Base-by-base conservation (phyloP, 2,797 vertebrate species). In the Denticeps clupeoides region DNA sequence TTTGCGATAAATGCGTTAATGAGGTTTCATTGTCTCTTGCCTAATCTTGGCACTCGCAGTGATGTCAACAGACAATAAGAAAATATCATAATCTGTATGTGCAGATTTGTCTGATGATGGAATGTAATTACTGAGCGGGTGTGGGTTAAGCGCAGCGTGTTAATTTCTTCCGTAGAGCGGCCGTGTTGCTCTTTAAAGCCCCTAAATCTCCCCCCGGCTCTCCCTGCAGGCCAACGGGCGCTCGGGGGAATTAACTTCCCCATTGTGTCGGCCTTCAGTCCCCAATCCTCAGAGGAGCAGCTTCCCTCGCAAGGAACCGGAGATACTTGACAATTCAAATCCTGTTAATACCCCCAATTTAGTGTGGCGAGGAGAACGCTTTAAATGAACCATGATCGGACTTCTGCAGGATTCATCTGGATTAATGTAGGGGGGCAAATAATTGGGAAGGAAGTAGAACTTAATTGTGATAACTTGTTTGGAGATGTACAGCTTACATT, bases 1-100 rank as follows among this genome's bases (percentile, higher is more conserved):
- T 65, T 50, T 58, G 50, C 27, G 45, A 54, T 51, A 60, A 66
- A 64, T 33, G 50, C 68, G 57, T 59, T 68, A 66, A 71, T 71
- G 68, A 66, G 53, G 53, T 55, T 55, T 66, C 42, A 71, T 68
- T 71, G 68, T 66, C 60, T 62, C 44, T 27, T 31, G 3, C 43
- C 61, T 66, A 68, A 71, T 68, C 61, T 62, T 37, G 25, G 40
- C 40, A 55, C 60, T 66, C 51, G 45, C 65, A 68, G 63, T 52
- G 26, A 47, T 53, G 28, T 44, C 51, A 23, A 16, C 27, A 29
- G 53, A 67, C 63, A 63, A 66, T 58, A 33, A 47, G n/a, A 28
- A 25, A 45, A 55, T 50, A 56, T 53, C 51, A 24, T 64, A 66
- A 68, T 68, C 65, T 66, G 52, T 29, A 26, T 28, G 45, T 49